Percentiles rank a stretch among this genome's conserved stretches.
Conservation (phyloP, 2,797 vertebrate species). For the Etheostoma perlongum region DNA sequence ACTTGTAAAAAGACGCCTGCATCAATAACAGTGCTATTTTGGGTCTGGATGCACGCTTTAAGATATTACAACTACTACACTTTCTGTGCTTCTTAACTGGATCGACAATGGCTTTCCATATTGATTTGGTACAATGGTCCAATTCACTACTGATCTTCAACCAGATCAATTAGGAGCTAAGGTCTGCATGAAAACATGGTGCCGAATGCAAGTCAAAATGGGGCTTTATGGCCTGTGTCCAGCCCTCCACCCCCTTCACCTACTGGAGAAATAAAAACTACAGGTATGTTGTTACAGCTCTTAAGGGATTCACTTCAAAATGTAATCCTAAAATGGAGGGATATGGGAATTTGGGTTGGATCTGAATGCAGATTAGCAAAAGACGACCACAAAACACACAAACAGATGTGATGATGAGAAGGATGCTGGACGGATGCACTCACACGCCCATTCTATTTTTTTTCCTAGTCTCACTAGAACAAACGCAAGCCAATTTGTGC, state of each 20-base stretch:
- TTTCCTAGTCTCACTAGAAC: constrained; percentile 20
- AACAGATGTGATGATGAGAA: constrained; percentile 71
- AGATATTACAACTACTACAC: background rate
- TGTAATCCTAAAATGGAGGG: constrained; percentile 53
- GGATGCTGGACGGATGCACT: constrained; percentile 63
- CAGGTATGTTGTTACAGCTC: constrained; percentile 27
- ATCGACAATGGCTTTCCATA: constrained; percentile 6
- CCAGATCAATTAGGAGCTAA: constrained; percentile 23
- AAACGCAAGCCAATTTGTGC: constrained; percentile 16
- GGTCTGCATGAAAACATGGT: constrained; percentile 33
- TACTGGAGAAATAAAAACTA: constrained; percentile 38
- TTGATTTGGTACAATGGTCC: constrained; percentile 15
- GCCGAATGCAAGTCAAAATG: constrained; percentile 33
- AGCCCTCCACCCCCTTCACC: constrained; percentile 25
- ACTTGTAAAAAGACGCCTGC: background rate
- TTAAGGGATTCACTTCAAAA: constrained; percentile 45
- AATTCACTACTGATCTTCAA: constrained; percentile 17
- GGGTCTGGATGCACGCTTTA: background rate
- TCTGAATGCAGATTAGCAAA: constrained; percentile 81
- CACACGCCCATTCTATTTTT: constrained; percentile 59
- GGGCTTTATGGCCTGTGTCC: constrained; percentile 15
- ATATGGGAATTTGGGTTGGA: constrained; percentile 53
- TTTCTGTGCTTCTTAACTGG: background rate
- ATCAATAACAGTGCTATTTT: constrained; percentile 24
- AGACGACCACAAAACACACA: constrained; percentile 75